phyloP scores from a whole-genome alignment of 2,888 invertebrate genomes.

The Hedya salicella region DNA sequence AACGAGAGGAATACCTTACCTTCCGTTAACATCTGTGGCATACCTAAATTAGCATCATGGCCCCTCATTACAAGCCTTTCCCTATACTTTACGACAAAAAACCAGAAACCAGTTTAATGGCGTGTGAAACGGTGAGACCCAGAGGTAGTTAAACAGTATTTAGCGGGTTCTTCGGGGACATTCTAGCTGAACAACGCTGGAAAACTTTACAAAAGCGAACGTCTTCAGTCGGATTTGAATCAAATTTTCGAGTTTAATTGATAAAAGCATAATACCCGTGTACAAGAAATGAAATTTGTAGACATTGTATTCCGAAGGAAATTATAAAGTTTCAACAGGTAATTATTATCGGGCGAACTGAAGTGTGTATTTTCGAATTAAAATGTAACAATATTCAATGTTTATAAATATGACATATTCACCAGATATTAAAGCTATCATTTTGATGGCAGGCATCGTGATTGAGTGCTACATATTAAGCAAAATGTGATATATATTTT shows the following conservation, averaged over 20 bases:
- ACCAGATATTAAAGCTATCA: no score
- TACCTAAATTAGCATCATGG: conserved; percentile 8
- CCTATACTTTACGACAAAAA: conserved; percentile 3
- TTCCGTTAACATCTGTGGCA: neutral
- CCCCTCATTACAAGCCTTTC: neutral
- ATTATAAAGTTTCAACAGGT: neutral
- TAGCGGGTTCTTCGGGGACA: conserved; percentile 59
- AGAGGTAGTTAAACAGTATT: conserved; percentile 54
- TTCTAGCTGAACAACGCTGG: conserved; percentile 55
- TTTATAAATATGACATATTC: neutral
- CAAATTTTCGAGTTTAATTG: conserved; percentile 46
- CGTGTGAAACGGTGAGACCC: conserved; percentile 55
- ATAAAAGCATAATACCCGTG: conserved; percentile 53
- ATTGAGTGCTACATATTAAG: no score
- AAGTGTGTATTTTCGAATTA: neutral
- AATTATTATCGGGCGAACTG: neutral
- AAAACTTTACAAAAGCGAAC: conserved; percentile 59
- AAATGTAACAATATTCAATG: neutral
- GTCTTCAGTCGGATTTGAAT: conserved; percentile 49
- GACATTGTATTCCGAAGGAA: neutral
- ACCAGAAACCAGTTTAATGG: conserved; percentile 63
- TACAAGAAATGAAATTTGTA: conserved; percentile 31
- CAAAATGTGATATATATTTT: no score
- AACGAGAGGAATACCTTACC: neutral
- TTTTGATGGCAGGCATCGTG: no score